Base-by-base conservation (phyloP, 2,888 invertebrate genomes). In the Drosophila nigricruria region DNA sequence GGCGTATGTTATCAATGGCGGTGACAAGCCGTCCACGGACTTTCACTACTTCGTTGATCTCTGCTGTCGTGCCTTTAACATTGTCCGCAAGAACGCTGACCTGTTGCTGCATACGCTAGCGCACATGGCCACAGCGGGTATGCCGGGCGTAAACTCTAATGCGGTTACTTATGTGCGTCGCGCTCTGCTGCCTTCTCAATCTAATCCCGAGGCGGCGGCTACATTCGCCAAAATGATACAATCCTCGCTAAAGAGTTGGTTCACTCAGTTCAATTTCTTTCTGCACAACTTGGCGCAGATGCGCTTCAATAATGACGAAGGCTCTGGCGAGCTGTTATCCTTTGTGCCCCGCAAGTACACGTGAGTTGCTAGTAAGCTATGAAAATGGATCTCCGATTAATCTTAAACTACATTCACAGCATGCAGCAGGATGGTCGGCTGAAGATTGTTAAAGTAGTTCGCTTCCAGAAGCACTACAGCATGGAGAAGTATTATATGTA, bases 1-100 rank as follows among this genome's bases (percentile, higher is more conserved):
- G 99, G 99, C 97, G 6, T 99, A 98, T 93, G 99, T 99, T n/a
- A 99, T 99, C 89, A 99, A 99, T 93, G 98, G 98, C 57, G 98
- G 98, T 3, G 98, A 98, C 91, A 96, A 97, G 81, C 97, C 97
- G 40, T 97, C 98, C 9, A 97, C 97, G 73, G 96, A 96, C 81
- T 99, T 99, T 93, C 99, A 99, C 93, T 96, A 97, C 91, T 99
- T 99, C 93, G 98, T 99, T n/a, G 99, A 99, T 93, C 94, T 98
- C 60, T 99, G 99, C 93, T 99, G 99, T 91, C 96, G 97, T 93
- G 99, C 99, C 3, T 99, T 99, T 93, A 99, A 99, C 93, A 96
- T 98, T 73, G 96, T 99, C 32, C 95, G 99, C 27, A 96, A 96
- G 79, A 97, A 98, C 92, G 96, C 97, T 84, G 97, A 98, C 91